phyloP scores from a whole-genome alignment of 2,888 invertebrate species.

The Unio pictorum region DNA sequence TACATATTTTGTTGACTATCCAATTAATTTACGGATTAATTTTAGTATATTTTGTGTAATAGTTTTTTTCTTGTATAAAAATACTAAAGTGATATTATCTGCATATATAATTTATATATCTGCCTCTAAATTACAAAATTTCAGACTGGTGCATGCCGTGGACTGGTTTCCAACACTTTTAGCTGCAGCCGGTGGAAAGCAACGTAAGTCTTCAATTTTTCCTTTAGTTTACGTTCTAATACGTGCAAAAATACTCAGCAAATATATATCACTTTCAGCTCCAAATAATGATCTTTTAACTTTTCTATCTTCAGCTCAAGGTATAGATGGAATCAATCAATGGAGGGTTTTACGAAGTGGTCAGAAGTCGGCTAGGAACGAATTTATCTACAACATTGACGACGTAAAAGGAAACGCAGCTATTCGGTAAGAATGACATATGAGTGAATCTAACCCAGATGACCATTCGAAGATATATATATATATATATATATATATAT shows the following conservation, averaged over 20 bases:
- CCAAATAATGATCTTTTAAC: too few relatives aligned
- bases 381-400: constrained; percentile 29
- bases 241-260: too few relatives aligned
- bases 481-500: too few relatives aligned
- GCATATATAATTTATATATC: neutral
- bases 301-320: constrained; percentile 5
- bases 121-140: neutral
- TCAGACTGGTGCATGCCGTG: constrained; percentile 71
- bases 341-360: constrained; percentile 21
- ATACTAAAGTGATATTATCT: neutral
- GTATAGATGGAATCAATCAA: constrained; percentile 30
- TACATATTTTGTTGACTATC: too few relatives aligned
- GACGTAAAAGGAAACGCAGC: constrained; percentile 9
- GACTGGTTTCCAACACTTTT: constrained; percentile 73
- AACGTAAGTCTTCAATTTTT: constrained; percentile 17
- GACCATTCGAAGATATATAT: too few relatives aligned
- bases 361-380: constrained; percentile 13
- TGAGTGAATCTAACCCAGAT: too few relatives aligned
- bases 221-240: neutral
- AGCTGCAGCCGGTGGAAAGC: constrained; percentile 64
- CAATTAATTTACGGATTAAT: too few relatives aligned
- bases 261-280: too few relatives aligned
- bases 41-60: too few relatives aligned
- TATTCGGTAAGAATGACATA: constrained; percentile 11
- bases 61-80: too few relatives aligned